These are phyloP conservation scores for Bettongia penicillata DNA, from an alignment of 2,113 vertebrate genomes.

Conservation along the genomic window DNA sequence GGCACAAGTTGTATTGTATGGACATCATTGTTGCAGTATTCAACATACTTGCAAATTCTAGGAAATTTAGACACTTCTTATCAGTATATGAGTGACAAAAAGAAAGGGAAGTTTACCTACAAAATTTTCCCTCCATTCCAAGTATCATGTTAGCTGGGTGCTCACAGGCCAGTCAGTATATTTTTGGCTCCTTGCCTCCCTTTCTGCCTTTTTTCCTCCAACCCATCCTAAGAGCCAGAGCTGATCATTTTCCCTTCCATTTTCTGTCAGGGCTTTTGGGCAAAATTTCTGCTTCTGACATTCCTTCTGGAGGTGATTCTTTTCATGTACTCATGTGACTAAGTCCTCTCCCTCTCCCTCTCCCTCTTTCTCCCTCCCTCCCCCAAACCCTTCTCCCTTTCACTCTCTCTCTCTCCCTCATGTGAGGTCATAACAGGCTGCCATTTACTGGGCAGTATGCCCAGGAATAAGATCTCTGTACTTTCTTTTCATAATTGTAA, in stretches of 20 bases:
- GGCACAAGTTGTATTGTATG: neutral
- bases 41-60: neutral
- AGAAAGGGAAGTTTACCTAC: neutral
- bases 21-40: neutral
- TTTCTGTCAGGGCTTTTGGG: neutral
- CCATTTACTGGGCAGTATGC: neutral
- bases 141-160: neutral
- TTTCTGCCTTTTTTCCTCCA: neutral
- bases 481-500: neutral
- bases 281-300: neutral
- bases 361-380: neutral
- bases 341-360: neutral
- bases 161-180: neutral
- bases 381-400: neutral
- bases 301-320: neutral
- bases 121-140: neutral
- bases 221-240: neutral
- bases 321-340: neutral
- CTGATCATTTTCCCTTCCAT: rapidly evolving
- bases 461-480: neutral
- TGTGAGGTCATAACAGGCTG: neutral
- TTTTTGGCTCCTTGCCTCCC: neutral
- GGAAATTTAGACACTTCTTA: neutral
- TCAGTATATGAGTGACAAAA: neutral
- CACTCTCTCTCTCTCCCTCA: neutral